Evolutionary conservation across 2,797 vertebrate species (phyloP), one percentile per base, ranked within the genome.

Genomic region (Gallinago solitaria): DNA sequence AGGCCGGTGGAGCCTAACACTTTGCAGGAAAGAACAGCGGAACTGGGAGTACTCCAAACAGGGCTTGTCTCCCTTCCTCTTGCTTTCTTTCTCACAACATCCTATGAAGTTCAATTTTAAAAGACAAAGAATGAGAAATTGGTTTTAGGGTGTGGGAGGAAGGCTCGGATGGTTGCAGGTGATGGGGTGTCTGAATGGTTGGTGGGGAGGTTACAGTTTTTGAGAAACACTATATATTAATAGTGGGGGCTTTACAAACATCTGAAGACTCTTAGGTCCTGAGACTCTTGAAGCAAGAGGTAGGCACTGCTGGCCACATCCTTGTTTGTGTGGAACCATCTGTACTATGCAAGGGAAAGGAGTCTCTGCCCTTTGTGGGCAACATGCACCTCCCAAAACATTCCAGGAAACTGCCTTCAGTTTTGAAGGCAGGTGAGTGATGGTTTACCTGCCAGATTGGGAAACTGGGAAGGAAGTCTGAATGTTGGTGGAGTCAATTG

Each of bases 171-270:
- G 90, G 70, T 51, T 80, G 75, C 93, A 91, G 84, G 80, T 80
- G 73, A 50, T 57, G 78, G 80, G 81, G 51, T 91, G 83, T 82
- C 86, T 48, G 33, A 87, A 57, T 53, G 51, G 85, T 9, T 4
- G 84, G 30, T 54, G 91, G 67, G 56, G 82, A 94, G 37, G 48
- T 88, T 74, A 78, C 80, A 3, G 16, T 70, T 96, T 96, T 96
- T 94, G 94, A 97, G 96, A 96, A 97, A 97, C 96, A 90, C 96
- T 96, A 47, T 96, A 83, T 95, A 51, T 71, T 92, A 89, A 69
- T 35, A 94, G 84, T 75, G 90, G 92, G 80, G 95, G 95, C 90
- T 92, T 82, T 35, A 87, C 54, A 87, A 82, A 56, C 76, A 69
- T 60, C 83, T 64, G 65, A 76, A 89, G 64, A 67, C 80, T 87